Conservation (phyloP, 2,797 vertebrate genomes). For the Cottoperca gobio region DNA sequence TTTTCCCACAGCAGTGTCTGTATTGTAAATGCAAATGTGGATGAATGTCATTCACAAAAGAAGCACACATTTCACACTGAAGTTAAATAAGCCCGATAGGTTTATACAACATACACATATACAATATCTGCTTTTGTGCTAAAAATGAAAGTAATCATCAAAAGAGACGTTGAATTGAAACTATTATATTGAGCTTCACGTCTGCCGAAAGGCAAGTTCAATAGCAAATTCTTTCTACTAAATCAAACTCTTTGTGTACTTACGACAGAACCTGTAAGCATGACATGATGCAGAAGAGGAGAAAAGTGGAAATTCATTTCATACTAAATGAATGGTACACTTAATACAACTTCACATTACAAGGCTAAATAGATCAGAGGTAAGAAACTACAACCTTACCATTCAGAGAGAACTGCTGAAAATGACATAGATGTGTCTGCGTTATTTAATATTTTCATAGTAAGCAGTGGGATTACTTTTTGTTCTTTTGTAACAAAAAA, state of each 20-base stretch:
- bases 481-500: neutral
- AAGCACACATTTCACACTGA: neutral
- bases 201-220: neutral
- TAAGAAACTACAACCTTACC: conserved; percentile 5
- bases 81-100: neutral
- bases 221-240: neutral
- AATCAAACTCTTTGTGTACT: neutral
- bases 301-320: neutral
- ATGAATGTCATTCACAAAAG: conserved; percentile 4
- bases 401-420: conserved; percentile 6
- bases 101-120: neutral
- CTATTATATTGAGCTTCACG: neutral
- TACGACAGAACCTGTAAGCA: neutral
- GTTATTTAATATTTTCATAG: neutral
- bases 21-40: neutral
- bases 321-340: neutral
- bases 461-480: neutral
- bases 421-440: neutral
- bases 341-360: neutral
- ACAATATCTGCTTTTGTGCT: conserved; percentile 2
- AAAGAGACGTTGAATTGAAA: neutral
- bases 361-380: conserved; percentile 6
- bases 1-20: neutral
- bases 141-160: neutral
- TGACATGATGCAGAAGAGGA: neutral